Percentiles rank a stretch among this genome's conserved stretches.
These are phyloP conservation scores for Pristionchus entomophagus DNA, from an alignment of 2,888 invertebrate genomes.

Conservation along the genomic window DNA sequence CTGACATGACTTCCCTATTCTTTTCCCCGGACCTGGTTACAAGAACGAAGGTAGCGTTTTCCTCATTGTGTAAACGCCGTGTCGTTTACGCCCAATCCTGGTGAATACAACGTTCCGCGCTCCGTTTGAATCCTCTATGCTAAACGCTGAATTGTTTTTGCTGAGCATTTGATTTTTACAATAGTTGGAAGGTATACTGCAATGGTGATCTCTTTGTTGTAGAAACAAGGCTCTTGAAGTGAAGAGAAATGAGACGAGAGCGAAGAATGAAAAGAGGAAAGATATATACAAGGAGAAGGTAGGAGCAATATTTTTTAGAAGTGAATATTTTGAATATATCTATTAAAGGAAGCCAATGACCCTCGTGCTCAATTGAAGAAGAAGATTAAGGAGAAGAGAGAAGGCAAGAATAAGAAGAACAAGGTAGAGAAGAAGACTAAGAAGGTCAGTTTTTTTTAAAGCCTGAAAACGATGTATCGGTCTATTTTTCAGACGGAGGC, in stretches of 20 bases:
- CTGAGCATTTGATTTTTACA: too few species aligned
- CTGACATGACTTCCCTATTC: too few species aligned
- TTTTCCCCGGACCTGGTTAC: too few species aligned
- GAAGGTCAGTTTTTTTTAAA: not conserved
- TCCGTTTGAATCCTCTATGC: too few species aligned
- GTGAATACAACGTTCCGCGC: too few species aligned
- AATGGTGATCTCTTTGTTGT: not conserved
- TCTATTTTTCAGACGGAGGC: not conserved
- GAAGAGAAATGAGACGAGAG: constrained; percentile 41
- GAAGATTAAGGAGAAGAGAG: constrained; percentile 63
- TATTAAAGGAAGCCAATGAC: constrained; percentile 26
- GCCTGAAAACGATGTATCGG: not conserved
- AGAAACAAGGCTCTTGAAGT: constrained; percentile 35
- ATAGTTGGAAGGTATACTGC: too few species aligned
- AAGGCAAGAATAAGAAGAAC: constrained; percentile 61
- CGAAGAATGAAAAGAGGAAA: constrained; percentile 37
- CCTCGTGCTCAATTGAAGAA: constrained; percentile 45
- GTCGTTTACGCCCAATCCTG: too few species aligned
- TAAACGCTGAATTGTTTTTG: too few species aligned
- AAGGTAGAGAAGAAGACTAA: constrained; percentile 54
- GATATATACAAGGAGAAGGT: constrained; percentile 52
- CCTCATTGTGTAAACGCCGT: too few species aligned
- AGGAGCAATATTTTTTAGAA: not conserved
- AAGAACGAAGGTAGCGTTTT: too few species aligned
- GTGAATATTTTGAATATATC: not conserved